These are phyloP conservation scores for Hipposideros larvatus DNA, from an alignment of 2,797 vertebrate species.

Conservation along the genomic window DNA sequence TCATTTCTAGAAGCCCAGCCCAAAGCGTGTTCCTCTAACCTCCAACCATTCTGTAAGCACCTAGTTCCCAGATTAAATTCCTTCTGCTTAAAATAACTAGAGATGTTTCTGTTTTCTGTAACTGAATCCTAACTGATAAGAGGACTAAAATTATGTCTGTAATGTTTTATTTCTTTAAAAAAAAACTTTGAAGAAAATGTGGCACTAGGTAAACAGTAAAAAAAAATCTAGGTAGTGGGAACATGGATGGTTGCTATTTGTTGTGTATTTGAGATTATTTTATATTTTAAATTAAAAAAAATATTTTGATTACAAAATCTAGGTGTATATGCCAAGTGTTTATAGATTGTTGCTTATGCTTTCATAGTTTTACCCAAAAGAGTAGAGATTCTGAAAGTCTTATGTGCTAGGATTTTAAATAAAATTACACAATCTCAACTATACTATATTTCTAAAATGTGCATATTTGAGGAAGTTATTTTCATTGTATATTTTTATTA, in stretches of 20 bases:
- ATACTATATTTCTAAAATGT: constrained; percentile 55
- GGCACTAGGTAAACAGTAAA: background rate
- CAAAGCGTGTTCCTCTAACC: background rate
- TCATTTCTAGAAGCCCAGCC: background rate
- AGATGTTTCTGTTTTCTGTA: background rate
- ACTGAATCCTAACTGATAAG: background rate
- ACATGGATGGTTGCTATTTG: background rate
- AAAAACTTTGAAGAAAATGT: background rate
- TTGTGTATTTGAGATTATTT: constrained; percentile 44
- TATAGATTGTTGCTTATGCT: constrained; percentile 24
- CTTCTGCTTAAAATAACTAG: background rate
- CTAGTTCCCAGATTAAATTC: background rate
- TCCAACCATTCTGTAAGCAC: background rate
- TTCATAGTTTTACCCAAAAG: constrained; percentile 57
- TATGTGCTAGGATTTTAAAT: constrained; percentile 10
- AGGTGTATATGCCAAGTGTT: background rate
- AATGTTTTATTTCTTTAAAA: constrained; percentile 29
- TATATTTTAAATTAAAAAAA: background rate
- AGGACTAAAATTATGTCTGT: background rate
- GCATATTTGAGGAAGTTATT: constrained; percentile 34
- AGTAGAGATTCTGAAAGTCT: constrained; percentile 8
- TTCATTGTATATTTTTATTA: constrained; percentile 61
- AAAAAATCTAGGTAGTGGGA: background rate
- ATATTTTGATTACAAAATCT: constrained; percentile 34
- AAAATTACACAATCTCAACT: constrained; percentile 49